Evolutionary conservation across 2,888 invertebrate genomes (phyloP).

Genomic region (Choreutis nemorana): DNA sequence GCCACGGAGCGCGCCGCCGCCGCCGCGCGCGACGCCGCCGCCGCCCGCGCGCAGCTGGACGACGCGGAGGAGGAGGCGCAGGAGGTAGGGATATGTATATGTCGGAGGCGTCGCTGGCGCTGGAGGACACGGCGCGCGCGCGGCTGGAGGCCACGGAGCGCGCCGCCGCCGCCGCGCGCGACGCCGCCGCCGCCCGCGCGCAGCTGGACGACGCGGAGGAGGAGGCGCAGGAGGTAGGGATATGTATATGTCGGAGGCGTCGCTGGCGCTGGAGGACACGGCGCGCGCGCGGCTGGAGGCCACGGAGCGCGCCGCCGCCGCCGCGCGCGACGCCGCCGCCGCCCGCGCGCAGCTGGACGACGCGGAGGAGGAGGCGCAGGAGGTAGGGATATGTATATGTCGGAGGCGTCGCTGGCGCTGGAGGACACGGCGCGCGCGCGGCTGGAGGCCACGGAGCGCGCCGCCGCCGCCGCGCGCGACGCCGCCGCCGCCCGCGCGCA

Average conservation of each 20-base stretch:
- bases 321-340: slow-evolving; percentile 53
- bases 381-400: slow-evolving; percentile 58
- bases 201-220: slow-evolving; percentile 95
- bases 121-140: slow-evolving; percentile 78
- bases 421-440: slow-evolving; percentile 88
- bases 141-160: slow-evolving; percentile 68
- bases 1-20: slow-evolving; percentile 82
- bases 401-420: slow-evolving; percentile 90
- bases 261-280: slow-evolving; percentile 82
- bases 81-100: slow-evolving; percentile 77
- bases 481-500: slow-evolving; percentile 83
- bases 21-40: slow-evolving; percentile 66
- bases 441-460: slow-evolving; percentile 88
- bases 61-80: slow-evolving; percentile 94
- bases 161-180: background rate
- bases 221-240: slow-evolving; percentile 81
- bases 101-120: slow-evolving; percentile 75
- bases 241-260: slow-evolving; percentile 73
- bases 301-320: background rate
- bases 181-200: slow-evolving; percentile 73
- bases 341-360: slow-evolving; percentile 86
- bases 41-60: slow-evolving; percentile 82
- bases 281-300: slow-evolving; percentile 76
- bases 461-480: slow-evolving; percentile 83
- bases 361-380: slow-evolving; percentile 91